These are phyloP conservation scores for Anthoptus insignis DNA, from an alignment of 2,888 invertebrate species.

Conservation along the genomic window DNA sequence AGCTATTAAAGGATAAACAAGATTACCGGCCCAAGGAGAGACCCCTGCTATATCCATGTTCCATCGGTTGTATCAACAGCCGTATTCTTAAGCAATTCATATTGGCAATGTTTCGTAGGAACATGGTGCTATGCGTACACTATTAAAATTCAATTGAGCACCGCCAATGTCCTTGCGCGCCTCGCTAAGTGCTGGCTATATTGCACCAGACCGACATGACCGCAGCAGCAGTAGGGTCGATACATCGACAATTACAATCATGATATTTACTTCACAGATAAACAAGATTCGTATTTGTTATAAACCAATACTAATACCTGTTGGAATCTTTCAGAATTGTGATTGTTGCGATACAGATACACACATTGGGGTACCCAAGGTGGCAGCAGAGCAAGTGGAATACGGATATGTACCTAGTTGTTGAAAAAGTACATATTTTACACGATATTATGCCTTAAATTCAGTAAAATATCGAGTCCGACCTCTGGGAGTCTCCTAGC, in stretches of 20 bases:
- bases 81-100: constrained; percentile 13
- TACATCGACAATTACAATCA: background rate
- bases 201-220: constrained; percentile 30
- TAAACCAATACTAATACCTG: background rate
- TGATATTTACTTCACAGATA: background rate
- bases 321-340: background rate
- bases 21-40: constrained; percentile 5
- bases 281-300: background rate
- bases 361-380: too few species aligned
- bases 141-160: constrained; percentile 33
- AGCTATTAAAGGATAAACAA: constrained; percentile 7
- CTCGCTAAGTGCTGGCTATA: constrained; percentile 22
- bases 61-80: background rate
- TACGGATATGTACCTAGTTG: too few species aligned
- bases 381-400: too few species aligned
- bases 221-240: constrained; percentile 14
- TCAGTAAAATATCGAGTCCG: too few species aligned
- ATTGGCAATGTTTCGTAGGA: background rate
- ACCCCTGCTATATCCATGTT: constrained; percentile 3
- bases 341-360: background rate
- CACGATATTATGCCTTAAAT: too few species aligned
- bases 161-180: constrained; percentile 28
- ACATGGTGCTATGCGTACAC: constrained; percentile 17
- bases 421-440: too few species aligned
- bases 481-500: too few species aligned